Conservation (phyloP, 2,888 invertebrate genomes). For the Nomada fabriciana region DNA sequence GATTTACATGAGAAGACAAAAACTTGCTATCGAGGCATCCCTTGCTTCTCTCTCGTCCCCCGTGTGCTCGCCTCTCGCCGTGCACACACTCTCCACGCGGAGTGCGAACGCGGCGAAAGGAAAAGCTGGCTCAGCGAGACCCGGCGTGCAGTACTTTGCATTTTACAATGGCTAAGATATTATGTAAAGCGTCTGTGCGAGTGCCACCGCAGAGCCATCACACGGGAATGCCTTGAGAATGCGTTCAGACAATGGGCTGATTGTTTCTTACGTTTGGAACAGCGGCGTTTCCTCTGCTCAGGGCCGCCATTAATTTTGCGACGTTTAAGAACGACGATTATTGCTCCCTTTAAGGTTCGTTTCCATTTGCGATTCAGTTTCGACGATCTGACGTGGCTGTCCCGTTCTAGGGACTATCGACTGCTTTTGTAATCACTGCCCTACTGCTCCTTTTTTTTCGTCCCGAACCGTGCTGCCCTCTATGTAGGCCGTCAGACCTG, state of each 20-base stretch:
- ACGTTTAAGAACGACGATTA: too few relatives aligned
- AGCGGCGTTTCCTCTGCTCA: too few relatives aligned
- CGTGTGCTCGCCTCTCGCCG: conserved; percentile 21
- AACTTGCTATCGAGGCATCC: conserved; percentile 72
- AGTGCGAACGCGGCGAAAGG: conserved; percentile 73
- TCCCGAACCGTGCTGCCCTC: background rate
- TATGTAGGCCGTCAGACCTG: conserved; percentile 12
- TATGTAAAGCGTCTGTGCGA: conserved; percentile 77
- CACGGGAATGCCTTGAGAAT: conserved; percentile 12
- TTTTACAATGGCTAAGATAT: conserved; percentile 82
- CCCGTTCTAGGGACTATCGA: background rate
- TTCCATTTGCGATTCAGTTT: too few relatives aligned
- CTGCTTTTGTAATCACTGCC: conserved; percentile 1
- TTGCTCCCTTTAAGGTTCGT: too few relatives aligned
- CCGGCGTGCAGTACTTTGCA: conserved; percentile 77
- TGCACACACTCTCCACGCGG: conserved; percentile 56
- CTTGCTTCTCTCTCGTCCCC: conserved; percentile 16
- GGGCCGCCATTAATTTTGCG: too few relatives aligned
- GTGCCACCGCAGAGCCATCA: conserved; percentile 49
- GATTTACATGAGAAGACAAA: conserved; percentile 81
- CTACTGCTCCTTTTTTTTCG: background rate
- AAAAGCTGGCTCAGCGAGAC: conserved; percentile 79
- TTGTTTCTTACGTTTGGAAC: conserved; percentile 15
- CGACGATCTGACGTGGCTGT: conserved; percentile 2
- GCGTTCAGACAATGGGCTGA: conserved; percentile 39